Conservation (phyloP, 53 echinoderm and acorn worm species). For the Hippasteria phrygiana region DNA sequence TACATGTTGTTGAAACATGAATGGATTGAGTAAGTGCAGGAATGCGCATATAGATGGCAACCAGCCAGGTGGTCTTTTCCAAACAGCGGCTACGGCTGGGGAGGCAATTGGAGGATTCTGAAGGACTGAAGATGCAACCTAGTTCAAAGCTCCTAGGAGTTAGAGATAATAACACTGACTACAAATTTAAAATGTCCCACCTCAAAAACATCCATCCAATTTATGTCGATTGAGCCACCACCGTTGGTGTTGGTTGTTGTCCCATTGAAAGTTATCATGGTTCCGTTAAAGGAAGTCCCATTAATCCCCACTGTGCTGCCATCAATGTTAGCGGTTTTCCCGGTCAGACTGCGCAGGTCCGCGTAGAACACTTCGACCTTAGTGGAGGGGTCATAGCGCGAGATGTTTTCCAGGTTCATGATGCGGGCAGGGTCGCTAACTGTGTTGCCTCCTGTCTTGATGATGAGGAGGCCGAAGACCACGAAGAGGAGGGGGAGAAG, state of each 20-base stretch:
- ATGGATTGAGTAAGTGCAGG: too few relatives aligned
- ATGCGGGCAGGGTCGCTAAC: constrained; percentile 76
- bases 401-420: constrained; percentile 78
- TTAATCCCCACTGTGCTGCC: not conserved
- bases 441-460: constrained; percentile 62
- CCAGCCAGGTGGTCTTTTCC: too few relatives aligned
- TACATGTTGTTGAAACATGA: too few relatives aligned
- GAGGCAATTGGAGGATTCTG: too few relatives aligned
- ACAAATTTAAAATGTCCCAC: not conserved
- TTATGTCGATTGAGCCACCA: not conserved
- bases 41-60: too few relatives aligned
- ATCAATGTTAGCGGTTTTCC: not conserved
- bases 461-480: constrained; percentile 80
- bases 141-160: too few relatives aligned
- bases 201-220: constrained; percentile 30
- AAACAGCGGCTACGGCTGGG: too few relatives aligned
- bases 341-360: constrained; percentile 63
- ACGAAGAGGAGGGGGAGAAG: constrained; percentile 91
- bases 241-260: not conserved
- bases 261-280: not conserved
- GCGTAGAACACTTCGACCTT: constrained; percentile 75
- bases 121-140: too few relatives aligned
- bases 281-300: not conserved
- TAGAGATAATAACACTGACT: too few relatives aligned
- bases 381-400: constrained; percentile 51